Evolutionary conservation across 1,140 invertebrate species (phyloP), one percentile per base, ranked within the genome.

Genomic region (Apis mellifera): DNA sequence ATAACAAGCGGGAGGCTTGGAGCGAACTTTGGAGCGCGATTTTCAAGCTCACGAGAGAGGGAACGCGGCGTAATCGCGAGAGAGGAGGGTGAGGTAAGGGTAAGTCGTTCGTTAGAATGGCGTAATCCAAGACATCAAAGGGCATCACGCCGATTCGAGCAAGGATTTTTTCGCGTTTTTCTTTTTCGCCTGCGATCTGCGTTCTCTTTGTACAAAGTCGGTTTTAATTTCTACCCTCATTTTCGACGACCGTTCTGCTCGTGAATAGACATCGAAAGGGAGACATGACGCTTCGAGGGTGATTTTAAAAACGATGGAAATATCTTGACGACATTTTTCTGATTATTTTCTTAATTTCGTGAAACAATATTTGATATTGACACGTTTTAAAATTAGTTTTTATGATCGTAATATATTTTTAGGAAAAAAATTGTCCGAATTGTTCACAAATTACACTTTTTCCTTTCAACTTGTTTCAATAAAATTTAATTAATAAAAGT

Each of bases 111-210:
- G 81, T 86, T 86, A 72, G 60, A 74, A 86, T 62, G 79, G 65
- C 62, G 75, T 82, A 82, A 86, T 77, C 64, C 84, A 75, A 55
- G 68, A 86, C 84, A 86, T 86, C 85, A 86, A 86, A 86, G 85
- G n/a, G 32, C 7, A 23, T 9, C 54, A n/a, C 68, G 26, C 4
- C 59, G 78, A 74, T 75, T 73, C 71, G 11, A 21, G 15, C 26
- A 54, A 32, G 68, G 72, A 23, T 66, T 81, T 75, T 55, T 75
- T 74, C 32, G 12, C 26, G 12, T 65, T 66, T 32, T 65, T n/a
- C n/a, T 66, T 75, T 62, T 81, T 64, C 32, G 42, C 60, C 54
- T 9, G 19, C 66, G 42, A n/a, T 50, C 66, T 19, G 32, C 3
- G 54, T 26, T 42, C 57, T 55, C 79, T 82, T 82, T 76, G 72